A percentile compares a stretch with the other conserved stretches of the same genome.
These are phyloP conservation scores for Icerya purchasi DNA, from an alignment of 2,888 invertebrate species.

Conservation along the genomic window DNA sequence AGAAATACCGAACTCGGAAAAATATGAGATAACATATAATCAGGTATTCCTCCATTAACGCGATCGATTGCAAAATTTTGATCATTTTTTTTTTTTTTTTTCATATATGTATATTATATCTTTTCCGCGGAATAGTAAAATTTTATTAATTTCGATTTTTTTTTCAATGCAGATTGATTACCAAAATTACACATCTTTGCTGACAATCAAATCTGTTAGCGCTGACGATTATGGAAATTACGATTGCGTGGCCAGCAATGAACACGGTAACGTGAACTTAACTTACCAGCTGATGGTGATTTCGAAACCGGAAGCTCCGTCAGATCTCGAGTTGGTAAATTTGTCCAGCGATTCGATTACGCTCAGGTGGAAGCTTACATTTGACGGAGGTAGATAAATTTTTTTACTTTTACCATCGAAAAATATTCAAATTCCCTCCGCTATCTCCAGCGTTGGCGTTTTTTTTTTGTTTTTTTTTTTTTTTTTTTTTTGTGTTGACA, in stretches of 20 bases:
- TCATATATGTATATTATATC: no score
- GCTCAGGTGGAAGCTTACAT: slow-evolving; percentile 41
- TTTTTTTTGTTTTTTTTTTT: not conserved
- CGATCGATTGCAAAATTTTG: not conserved
- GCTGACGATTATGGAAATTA: slow-evolving; percentile 73
- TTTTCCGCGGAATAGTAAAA: not conserved
- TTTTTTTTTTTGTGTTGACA: not conserved
- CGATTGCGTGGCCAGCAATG: slow-evolving; percentile 70
- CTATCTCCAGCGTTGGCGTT: not conserved
- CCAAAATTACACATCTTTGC: slow-evolving; percentile 54
- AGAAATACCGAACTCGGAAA: slow-evolving; percentile 24
- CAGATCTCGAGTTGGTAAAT: slow-evolving; percentile 52
- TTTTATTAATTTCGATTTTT: not conserved
- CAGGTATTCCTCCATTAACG: no score
- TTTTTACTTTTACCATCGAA: not conserved
- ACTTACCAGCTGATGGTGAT: slow-evolving; percentile 46
- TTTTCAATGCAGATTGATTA: slow-evolving; percentile 34
- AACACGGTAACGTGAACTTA: slow-evolving; percentile 28
- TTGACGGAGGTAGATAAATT: slow-evolving; percentile 7
- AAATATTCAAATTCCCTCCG: not conserved
- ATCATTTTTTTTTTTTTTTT: no score
- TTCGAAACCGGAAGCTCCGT: slow-evolving; percentile 57
- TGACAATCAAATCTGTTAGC: slow-evolving; percentile 53
- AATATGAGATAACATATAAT: slow-evolving; percentile 51
- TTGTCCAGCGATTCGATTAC: slow-evolving; percentile 70